Conservation (phyloP, 2,888 invertebrate genomes). For the Pterobdella sp. region DNA sequence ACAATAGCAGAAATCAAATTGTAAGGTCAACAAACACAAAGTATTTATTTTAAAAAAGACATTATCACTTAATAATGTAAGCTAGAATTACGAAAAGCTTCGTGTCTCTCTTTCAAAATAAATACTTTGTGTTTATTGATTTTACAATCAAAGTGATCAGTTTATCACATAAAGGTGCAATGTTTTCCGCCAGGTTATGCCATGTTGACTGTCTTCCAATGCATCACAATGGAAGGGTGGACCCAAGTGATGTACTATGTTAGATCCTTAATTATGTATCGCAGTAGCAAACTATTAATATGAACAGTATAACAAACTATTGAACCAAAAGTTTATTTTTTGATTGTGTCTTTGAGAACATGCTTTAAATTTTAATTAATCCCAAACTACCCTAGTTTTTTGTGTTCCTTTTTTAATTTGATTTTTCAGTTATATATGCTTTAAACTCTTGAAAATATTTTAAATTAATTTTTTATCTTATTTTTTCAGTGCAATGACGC, state of each 20-base stretch:
- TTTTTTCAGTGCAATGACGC: conserved; percentile 90
- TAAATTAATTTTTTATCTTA: background rate
- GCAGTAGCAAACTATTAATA: no score
- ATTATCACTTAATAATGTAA: no score
- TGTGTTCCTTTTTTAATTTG: background rate
- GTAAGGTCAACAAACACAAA: no score
- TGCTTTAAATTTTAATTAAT: background rate
- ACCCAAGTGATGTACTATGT: conserved; percentile 99
- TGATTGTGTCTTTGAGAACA: background rate
- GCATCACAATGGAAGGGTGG: conserved; percentile 99
- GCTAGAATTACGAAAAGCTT: no score
- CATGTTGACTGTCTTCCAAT: conserved; percentile 99
- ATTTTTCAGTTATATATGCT: background rate
- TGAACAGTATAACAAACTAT: no score
- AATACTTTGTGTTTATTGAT: background rate
- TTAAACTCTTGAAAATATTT: background rate
- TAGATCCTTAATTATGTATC: no score
- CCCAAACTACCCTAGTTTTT: background rate
- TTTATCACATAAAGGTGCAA: background rate
- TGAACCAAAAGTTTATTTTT: background rate
- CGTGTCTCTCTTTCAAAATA: conserved; percentile 11
- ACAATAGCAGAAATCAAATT: no score
- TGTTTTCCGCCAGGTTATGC: conserved; percentile 63
- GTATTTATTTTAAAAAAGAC: no score
- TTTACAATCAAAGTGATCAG: background rate